These are phyloP conservation scores for Acanthopagrus latus DNA, from an alignment of 2,797 vertebrate species.

Conservation along the genomic window DNA sequence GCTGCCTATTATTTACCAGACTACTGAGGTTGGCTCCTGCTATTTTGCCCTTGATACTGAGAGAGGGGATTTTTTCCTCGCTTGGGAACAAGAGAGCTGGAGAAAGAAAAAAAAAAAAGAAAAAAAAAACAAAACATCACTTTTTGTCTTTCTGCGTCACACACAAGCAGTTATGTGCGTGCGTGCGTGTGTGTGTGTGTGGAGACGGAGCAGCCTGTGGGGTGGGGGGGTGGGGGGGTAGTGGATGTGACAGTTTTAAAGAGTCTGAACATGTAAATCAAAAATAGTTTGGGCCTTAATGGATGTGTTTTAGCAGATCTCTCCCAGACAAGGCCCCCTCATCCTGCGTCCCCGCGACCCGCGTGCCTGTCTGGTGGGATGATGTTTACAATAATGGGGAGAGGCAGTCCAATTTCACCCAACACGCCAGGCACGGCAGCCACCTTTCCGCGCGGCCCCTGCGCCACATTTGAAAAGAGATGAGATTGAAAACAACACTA, in stretches of 20 bases:
- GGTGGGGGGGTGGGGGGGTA: conserved; percentile 4
- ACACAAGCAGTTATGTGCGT: conserved; percentile 7
- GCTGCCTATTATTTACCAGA: conserved; percentile 89
- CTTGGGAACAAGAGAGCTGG: conserved; percentile 60
- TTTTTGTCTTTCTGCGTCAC: conserved; percentile 33
- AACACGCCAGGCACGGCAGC: conserved; percentile 83
- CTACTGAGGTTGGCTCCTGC: conserved; percentile 78
- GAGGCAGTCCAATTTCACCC: conserved; percentile 90
- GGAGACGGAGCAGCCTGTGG: neutral
- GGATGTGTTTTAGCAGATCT: conserved; percentile 88
- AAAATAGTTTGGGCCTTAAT: conserved; percentile 88
- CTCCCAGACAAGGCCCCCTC: conserved; percentile 78
- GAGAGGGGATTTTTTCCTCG: conserved; percentile 57
- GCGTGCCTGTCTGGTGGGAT: conserved; percentile 85
- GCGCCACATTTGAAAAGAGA: conserved; percentile 86
- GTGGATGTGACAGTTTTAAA: conserved; percentile 87
- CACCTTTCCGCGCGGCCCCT: conserved; percentile 81
- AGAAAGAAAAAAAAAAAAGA: conserved; percentile 60
- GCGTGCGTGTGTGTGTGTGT: too few relatives aligned
- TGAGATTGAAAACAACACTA: conserved; percentile 88
- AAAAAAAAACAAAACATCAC: conserved; percentile 38
- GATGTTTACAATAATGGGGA: conserved; percentile 91
- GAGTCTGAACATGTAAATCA: conserved; percentile 90
- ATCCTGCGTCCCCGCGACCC: conserved; percentile 77
- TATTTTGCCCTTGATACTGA: conserved; percentile 76